These are phyloP conservation scores for Zophobas atratus DNA, from an alignment of 1,140 invertebrate species.

Conservation along the genomic window DNA sequence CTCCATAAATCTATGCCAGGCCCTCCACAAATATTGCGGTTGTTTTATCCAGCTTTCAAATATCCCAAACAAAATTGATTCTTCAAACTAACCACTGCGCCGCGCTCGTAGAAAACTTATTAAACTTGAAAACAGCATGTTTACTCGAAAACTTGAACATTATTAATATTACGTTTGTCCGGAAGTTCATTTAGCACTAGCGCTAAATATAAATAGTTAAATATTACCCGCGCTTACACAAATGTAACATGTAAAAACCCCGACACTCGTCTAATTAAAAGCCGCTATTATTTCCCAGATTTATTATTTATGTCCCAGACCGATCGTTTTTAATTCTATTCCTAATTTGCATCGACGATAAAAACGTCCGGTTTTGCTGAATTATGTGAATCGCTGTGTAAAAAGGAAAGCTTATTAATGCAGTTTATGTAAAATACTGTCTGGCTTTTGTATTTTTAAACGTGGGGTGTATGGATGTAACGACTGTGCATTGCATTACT, in stretches of 20 bases:
- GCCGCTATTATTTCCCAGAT: not conserved
- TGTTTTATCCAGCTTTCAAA: not conserved
- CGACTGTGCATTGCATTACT: slow-evolving; percentile 18
- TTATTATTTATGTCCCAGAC: not conserved
- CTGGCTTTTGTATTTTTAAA: slow-evolving; percentile 28
- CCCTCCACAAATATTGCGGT: too few species aligned
- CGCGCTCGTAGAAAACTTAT: not conserved
- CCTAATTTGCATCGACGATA: not conserved
- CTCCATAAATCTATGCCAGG: too few species aligned
- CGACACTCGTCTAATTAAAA: too few species aligned
- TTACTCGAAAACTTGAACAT: slow-evolving; percentile 5
- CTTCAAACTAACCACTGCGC: slow-evolving; percentile 2
- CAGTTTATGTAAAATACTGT: slow-evolving; percentile 15
- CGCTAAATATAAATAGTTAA: too few species aligned
- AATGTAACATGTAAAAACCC: too few species aligned
- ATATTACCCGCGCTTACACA: too few species aligned
- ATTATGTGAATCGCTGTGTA: not conserved
- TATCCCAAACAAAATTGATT: not conserved
- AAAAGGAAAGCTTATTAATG: slow-evolving; percentile 10
- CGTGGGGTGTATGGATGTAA: slow-evolving; percentile 10
- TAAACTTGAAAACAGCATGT: slow-evolving; percentile 5
- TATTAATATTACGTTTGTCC: slow-evolving; percentile 8
- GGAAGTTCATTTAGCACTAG: not conserved
- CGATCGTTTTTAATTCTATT: not conserved
- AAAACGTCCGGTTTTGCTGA: not conserved